These are phyloP conservation scores for Muraenolepis orangiensis DNA, from an alignment of 2,797 vertebrate species.

Conservation along the genomic window DNA sequence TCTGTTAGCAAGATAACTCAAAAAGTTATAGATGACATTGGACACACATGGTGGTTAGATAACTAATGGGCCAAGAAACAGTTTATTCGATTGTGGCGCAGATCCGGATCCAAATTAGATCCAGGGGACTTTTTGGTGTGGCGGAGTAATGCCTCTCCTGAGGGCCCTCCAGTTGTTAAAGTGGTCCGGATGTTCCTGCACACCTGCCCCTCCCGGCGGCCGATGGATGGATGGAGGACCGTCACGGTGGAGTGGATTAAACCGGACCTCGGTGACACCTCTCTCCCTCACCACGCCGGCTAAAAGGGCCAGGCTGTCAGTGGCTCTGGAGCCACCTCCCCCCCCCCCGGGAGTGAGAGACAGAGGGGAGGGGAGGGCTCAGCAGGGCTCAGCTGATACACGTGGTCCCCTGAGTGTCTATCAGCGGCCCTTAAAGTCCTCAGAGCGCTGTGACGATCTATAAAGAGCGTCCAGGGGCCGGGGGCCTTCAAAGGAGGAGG, in stretches of 20 bases:
- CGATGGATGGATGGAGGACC: slow-evolving; percentile 54
- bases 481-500: background rate
- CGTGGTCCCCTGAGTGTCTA: slow-evolving; percentile 32
- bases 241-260: slow-evolving; percentile 63
- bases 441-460: slow-evolving; percentile 22
- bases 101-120: too few species aligned
- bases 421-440: slow-evolving; percentile 24
- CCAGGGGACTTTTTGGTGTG: too few species aligned
- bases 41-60: too few species aligned
- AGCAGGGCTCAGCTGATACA: slow-evolving; percentile 33
- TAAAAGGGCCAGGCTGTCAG: background rate
- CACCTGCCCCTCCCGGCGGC: slow-evolving; percentile 47
- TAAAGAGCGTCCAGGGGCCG: slow-evolving; percentile 5
- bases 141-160: too few species aligned
- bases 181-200: slow-evolving; percentile 27
- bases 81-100: too few species aligned
- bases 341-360: slow-evolving; percentile 21
- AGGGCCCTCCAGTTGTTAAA: too few species aligned
- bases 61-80: too few species aligned
- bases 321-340: slow-evolving; percentile 5
- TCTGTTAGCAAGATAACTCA: too few species aligned
- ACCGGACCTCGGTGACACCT: slow-evolving; percentile 51
- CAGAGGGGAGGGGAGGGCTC: slow-evolving; percentile 11
- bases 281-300: slow-evolving; percentile 19
- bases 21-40: too few species aligned